Conservation (phyloP, 2,113 vertebrate species). For the Callithrix jacchus region DNA sequence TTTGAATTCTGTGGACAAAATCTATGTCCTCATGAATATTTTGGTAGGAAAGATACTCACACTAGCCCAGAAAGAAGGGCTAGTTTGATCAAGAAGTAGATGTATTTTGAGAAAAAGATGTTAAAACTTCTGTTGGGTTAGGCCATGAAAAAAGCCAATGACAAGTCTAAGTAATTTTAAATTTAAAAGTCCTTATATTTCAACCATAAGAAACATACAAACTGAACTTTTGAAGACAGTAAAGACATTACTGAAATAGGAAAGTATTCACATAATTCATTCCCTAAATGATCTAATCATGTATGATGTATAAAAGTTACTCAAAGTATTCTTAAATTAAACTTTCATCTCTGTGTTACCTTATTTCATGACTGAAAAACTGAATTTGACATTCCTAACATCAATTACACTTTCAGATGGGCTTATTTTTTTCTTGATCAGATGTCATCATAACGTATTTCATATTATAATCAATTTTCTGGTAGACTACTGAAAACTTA, state of each 20-base stretch:
- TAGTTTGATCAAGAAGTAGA: neutral
- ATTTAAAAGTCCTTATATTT: neutral
- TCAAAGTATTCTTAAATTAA: slow-evolving; percentile 50
- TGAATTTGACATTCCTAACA: slow-evolving; percentile 44
- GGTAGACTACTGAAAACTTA: neutral
- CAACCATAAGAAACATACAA: neutral
- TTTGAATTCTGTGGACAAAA: neutral
- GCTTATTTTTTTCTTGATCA: slow-evolving; percentile 29
- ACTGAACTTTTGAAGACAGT: neutral
- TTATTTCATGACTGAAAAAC: neutral
- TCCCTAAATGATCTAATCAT: neutral
- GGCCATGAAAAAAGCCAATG: neutral
- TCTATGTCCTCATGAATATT: neutral
- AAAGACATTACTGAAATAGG: slow-evolving; percentile 14
- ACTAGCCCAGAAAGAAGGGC: neutral
- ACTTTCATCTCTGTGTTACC: slow-evolving; percentile 36
- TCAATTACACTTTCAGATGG: slow-evolving; percentile 32
- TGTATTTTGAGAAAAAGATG: neutral
- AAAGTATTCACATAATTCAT: neutral
- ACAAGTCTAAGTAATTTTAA: neutral
- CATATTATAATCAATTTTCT: slow-evolving; percentile 47
- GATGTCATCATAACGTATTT: slow-evolving; percentile 30
- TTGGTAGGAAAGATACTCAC: neutral
- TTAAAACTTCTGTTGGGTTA: neutral
- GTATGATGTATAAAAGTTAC: neutral